Evolutionary conservation across 2,888 invertebrate genomes (phyloP), one percentile per base, ranked within the genome.

Genomic region (Amphipoea lucens): DNA sequence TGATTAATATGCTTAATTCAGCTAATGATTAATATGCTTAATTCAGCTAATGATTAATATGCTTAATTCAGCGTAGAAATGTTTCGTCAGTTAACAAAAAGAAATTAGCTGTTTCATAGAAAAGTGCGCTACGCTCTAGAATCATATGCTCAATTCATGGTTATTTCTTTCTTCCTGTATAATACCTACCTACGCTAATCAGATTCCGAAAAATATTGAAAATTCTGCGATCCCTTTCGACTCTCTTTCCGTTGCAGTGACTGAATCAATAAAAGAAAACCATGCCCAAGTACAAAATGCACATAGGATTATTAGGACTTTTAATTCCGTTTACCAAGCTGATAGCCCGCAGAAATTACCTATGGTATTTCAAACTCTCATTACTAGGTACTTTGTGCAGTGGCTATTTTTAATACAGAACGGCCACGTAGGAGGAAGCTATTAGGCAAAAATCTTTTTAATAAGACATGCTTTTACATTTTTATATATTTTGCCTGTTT

Each of bases 361-460:
- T 36, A 36, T 45, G 45, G 12, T 45, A 57, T 63, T 57, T 40
- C 54, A 82, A 77, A n/a, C 40, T 54, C 51, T 73, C 62, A 73
- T 76, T 74, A 75, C 86, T 76, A 71, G 60, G 48, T 79, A 76
- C 84, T 82, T 72, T 62, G 42, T 68, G 20, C 63, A 76, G 23
- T 36, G 23, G 74, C 70, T 70, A 82, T 76, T 74, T 85, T 85
- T 86, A 79, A 86, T 74, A 76, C 42, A 74, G 48, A 71, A 60
- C 65, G 40, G 45, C 57, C 63, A 73, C 73, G 66, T 75, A 73
- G 70, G 11, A 79, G 84, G 60, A 82, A 76, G 76, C 76, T 86
- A 80, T 83, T 83, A 80, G 63, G 87, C 72, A 86, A 85, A 86
- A 85, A 83, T 80, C 84, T 85, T 83, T 68, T 57, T 83, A 83